Evolutionary conservation across 2,113 vertebrate genomes (phyloP), one percentile per base, ranked within the genome.

Genomic region (Vulpes vulpes): DNA sequence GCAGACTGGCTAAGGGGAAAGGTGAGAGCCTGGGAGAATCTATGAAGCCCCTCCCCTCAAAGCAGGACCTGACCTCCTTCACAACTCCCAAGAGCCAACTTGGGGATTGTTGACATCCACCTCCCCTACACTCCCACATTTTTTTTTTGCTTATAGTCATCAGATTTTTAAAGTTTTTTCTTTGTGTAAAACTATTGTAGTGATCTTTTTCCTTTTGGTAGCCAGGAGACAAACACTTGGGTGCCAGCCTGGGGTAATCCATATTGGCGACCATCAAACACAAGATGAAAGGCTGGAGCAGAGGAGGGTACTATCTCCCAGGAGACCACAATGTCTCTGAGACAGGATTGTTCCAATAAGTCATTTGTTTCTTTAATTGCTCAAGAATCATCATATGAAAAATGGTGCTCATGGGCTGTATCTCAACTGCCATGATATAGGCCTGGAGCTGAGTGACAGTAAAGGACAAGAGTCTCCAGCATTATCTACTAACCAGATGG

Each of bases 1-100:
- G 98, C 96, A 86, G 95, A 98, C 95, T 78, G 97, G 98, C 96
- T 98, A 96, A 86, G 73, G 74, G 87, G 97, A 98, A 98, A 83
- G 91, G 1, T 0, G 86, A 25, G 95, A 87, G n/a, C 91, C 88
- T 17, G 3, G 27, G 74, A 69, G 74, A 69, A 51, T 76, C 74
- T n/a, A 23, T 49, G 67, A 49, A 43, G 73, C 11, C 67, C 76
- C 38, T 51, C 64, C 38, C 64, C 51, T 71, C 1, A 11, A 60
- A 87, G 64, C 62, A 30, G 1, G 53, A 85, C 9, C 23, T 8
- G 8, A 32, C 15, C 17, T 76, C 55, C 73, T 59, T 59, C 11
- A 4, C 4, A 30, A 12, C 43, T 35, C 64, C 89, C 88, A 81
- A 64, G 9, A 88, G 38, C 60, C 71, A 11, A 2, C 81, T 38